These are phyloP conservation scores for Aramus guarauna DNA, from an alignment of 2,113 vertebrate genomes.

Conservation along the genomic window DNA sequence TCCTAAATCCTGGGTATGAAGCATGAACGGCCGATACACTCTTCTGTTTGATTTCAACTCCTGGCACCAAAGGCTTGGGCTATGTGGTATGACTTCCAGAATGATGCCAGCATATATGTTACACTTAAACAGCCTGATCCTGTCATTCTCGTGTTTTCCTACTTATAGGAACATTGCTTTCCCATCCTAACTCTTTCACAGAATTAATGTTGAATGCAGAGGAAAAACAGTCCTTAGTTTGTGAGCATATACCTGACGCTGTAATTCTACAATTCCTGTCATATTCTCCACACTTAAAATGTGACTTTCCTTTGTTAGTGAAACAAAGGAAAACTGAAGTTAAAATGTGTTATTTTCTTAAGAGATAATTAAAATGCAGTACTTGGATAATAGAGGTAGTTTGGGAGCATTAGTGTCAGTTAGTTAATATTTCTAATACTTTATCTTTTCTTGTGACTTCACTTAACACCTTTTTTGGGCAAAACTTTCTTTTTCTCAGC, in stretches of 20 bases:
- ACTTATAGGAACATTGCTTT: background rate
- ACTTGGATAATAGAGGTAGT: background rate
- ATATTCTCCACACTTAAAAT: background rate
- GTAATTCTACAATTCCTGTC: background rate
- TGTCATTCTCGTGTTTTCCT: background rate
- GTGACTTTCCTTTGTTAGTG: rapidly evolving
- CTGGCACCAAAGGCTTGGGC: background rate
- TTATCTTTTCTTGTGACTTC: background rate
- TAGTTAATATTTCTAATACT: background rate
- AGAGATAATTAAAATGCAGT: background rate
- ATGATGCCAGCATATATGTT: background rate
- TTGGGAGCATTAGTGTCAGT: background rate
- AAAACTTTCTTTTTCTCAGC: background rate
- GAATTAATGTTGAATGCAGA: background rate
- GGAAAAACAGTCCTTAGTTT: background rate
- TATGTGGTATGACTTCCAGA: background rate
- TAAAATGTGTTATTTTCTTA: background rate
- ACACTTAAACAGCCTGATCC: background rate
- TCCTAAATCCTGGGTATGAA: background rate
- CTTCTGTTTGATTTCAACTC: background rate
- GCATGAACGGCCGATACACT: background rate
- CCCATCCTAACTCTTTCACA: background rate
- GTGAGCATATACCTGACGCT: background rate
- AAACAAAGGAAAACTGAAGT: background rate
- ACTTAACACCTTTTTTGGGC: background rate